phyloP scores from a whole-genome alignment of 1,140 invertebrate genomes.

The Schlechtendalia chinensis region DNA sequence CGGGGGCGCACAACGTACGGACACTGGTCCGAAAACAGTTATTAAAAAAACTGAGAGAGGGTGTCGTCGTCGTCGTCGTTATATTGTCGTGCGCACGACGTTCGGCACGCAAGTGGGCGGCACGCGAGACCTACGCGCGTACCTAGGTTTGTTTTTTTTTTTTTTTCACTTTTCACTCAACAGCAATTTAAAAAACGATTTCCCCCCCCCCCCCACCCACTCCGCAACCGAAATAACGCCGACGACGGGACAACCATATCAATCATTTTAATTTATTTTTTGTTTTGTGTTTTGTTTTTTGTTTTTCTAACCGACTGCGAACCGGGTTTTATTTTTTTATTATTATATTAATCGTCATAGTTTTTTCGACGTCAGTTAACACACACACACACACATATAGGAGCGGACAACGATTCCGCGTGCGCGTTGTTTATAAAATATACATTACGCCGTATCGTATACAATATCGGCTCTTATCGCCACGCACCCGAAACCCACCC shows the following conservation, averaged over 20 bases:
- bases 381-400: not conserved
- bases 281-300: not conserved
- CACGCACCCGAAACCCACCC: not conserved
- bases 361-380: conserved; percentile 25
- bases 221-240: not conserved
- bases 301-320: not conserved
- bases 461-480: not conserved
- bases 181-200: conserved; percentile 18
- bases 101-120: conserved; percentile 38
- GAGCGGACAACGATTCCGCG: conserved; percentile 1
- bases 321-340: not conserved
- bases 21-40: not conserved
- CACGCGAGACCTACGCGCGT: not conserved
- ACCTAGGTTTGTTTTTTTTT: not conserved
- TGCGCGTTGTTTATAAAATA: too few relatives aligned
- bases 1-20: not conserved
- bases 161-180: conserved; percentile 23
- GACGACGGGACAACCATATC: conserved; percentile 13
- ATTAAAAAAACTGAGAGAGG: not conserved
- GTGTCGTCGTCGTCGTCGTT: not conserved
- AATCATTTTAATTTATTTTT: conserved; percentile 11
- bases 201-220: not conserved
- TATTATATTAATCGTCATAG: not conserved
- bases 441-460: not conserved
- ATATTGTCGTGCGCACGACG: not conserved